Evolutionary conservation across 2,113 vertebrate species (phyloP).

Genomic region (Sardina pilchardus): DNA sequence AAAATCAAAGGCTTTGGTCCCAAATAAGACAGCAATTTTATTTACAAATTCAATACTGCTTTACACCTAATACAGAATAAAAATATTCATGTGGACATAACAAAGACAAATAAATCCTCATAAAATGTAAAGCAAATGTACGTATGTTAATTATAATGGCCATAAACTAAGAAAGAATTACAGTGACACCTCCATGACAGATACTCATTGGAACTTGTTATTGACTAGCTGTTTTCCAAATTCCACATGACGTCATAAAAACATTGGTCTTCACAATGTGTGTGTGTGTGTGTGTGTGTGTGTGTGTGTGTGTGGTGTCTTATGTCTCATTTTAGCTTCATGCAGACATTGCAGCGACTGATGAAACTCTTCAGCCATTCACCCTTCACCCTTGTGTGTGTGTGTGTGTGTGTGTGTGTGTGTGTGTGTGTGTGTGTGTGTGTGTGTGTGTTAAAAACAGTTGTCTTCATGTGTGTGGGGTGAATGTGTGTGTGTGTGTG

Average conservation of each 20-base stretch:
- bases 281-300: background rate
- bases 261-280: background rate
- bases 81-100: background rate
- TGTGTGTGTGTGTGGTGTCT: background rate
- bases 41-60: background rate
- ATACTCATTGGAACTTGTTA: background rate
- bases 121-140: background rate
- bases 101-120: background rate
- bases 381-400: conserved; percentile 63
- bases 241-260: too few relatives aligned
- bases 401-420: background rate
- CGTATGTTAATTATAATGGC: background rate
- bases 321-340: conserved; percentile 61
- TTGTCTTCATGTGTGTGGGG: too few relatives aligned
- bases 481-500: background rate
- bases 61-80: background rate
- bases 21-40: background rate
- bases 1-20: background rate
- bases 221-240: background rate
- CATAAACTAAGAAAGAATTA: background rate
- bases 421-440: background rate
- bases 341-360: conserved; percentile 87
- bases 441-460: too few relatives aligned
- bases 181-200: background rate
- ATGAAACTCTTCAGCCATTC: conserved; percentile 76